These are phyloP conservation scores for Eurystomus gularis DNA, from an alignment of 2,113 vertebrate species.

Conservation along the genomic window DNA sequence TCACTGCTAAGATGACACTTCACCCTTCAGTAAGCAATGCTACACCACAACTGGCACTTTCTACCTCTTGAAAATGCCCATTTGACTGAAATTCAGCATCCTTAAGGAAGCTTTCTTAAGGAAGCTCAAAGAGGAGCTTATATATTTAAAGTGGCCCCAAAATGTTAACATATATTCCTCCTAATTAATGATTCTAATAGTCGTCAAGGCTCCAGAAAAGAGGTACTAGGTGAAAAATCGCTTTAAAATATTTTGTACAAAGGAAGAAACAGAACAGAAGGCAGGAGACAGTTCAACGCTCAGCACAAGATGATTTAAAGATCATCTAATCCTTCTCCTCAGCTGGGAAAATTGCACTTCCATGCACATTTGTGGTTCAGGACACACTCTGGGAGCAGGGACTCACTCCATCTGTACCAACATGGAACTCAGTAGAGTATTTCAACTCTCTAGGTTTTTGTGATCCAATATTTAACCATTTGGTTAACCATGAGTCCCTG, in stretches of 20 bases:
- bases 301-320: background rate
- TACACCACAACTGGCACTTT: background rate
- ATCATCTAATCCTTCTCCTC: background rate
- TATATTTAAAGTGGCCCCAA: background rate
- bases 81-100: background rate
- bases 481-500: background rate
- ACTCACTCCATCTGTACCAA: background rate
- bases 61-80: background rate
- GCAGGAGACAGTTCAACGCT: background rate
- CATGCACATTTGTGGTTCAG: background rate
- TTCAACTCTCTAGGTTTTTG: background rate
- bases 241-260: background rate
- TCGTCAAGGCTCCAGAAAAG: background rate
- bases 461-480: background rate
- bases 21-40: background rate
- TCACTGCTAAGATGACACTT: background rate
- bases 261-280: background rate
- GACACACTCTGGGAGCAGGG: background rate
- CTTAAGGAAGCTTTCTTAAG: background rate
- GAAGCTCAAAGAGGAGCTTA: background rate
- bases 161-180: background rate
- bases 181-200: background rate
- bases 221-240: background rate
- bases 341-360: background rate
- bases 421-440: background rate